A percentile compares a stretch with the other conserved stretches of the same genome.
Evolutionary conservation across 1,140 invertebrate species (phyloP).

Genomic region (Arion vulgaris): DNA sequence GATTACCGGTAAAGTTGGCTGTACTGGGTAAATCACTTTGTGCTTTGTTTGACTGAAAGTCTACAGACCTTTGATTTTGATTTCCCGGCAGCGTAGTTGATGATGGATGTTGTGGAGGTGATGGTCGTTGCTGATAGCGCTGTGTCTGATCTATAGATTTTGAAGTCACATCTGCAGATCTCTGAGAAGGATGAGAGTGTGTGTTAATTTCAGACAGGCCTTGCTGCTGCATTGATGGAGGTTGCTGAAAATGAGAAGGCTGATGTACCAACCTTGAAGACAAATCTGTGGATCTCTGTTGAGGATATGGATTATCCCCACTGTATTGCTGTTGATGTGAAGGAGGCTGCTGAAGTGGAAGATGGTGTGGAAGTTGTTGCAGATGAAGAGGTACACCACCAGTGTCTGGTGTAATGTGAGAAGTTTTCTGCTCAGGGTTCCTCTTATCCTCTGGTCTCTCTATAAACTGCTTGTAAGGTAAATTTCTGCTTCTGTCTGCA

Average conservation of each 20-base stretch:
- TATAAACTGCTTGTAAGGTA: conserved; percentile 5
- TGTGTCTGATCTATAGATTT: background rate
- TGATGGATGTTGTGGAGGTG: conserved; percentile 18
- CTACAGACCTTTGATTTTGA: conserved; percentile 1
- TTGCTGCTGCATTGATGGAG: background rate
- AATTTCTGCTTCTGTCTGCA: background rate
- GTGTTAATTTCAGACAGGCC: background rate
- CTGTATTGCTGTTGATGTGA: conserved; percentile 7
- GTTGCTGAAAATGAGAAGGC: background rate
- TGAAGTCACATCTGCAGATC: conserved; percentile 4
- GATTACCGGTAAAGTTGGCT: background rate
- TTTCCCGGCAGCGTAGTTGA: conserved; percentile 14
- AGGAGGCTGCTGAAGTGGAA: background rate
- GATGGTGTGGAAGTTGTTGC: background rate
- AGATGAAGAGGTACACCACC: background rate
- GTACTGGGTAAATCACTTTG: background rate
- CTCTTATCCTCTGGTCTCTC: background rate
- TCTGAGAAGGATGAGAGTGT: conserved; percentile 10
- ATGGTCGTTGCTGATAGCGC: conserved; percentile 21
- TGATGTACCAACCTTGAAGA: background rate
- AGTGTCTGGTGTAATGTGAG: background rate
- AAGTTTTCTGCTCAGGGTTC: background rate
- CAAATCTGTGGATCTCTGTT: background rate
- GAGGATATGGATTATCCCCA: background rate
- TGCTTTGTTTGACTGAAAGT: background rate